Base-by-base conservation (phyloP, 2,113 vertebrate genomes). In the Pogonocichla stellata region DNA sequence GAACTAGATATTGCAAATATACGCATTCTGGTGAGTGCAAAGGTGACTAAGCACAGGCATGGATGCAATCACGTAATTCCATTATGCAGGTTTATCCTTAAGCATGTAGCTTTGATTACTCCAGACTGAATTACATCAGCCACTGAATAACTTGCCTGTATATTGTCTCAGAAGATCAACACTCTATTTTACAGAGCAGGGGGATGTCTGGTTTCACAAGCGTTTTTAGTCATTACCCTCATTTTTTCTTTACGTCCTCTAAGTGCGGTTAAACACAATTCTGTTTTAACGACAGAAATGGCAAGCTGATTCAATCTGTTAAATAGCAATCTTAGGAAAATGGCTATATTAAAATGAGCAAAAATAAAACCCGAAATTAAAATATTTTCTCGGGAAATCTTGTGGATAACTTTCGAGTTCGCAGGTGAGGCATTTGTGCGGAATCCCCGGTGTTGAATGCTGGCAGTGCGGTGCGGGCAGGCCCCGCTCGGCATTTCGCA, bases 61-160 rank as follows among this genome's bases (percentile, higher is more conserved):
- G 81, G 92, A 24, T 51, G 71, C 85, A 40, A 60, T 86, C 94
- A 88, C 1, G 2, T 67, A 53, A 64, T 90, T 80, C 92, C 88
- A 90, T 92, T 94, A 64, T 66, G 90, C 13, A 73, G 94, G 71
- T 80, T 95, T 94, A 90, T 88, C 93, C 85, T 70, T 58, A 83
- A 93, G 90, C 65, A 87, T 25, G 33, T 47, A 90, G 84, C 93
- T 96, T 83, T 82, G 93, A 93, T 90, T 95, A 86, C 90, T 90
- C 65, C 90, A 81, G 94, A 53, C 88, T 62, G 58, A 92, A 67
- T 96, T 92, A 95, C 94, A 90, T 97, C 90, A 96, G 92, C 91
- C 72, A 25, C 28, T 16, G 65, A 90, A 62, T 78, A 77, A 95
- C 74, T 15, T 74, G 74, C 48, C 58, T 78, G 38, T 45, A 19